These are phyloP conservation scores for Brachypodius melanocephalos DNA, from an alignment of 2,113 vertebrate species.

Conservation along the genomic window DNA sequence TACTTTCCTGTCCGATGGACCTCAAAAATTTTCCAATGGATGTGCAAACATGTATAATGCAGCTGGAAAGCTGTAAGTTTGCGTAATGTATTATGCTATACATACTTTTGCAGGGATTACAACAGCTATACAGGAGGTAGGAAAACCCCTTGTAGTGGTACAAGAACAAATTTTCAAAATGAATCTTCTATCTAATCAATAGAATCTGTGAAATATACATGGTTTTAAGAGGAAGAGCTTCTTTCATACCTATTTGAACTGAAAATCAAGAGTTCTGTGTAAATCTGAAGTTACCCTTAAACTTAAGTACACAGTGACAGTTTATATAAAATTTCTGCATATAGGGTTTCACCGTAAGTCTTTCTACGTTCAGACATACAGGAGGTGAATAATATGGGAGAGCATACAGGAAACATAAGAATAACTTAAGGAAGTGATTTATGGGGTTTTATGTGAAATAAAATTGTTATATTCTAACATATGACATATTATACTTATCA, in stretches of 20 bases:
- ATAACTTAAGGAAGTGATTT: background rate
- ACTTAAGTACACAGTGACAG: background rate
- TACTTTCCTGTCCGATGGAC: conserved; percentile 96
- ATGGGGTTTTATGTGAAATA: background rate
- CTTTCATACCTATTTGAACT: background rate
- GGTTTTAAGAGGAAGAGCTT: background rate
- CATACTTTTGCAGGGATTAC: background rate
- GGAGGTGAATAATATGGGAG: background rate
- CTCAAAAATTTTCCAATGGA: conserved; percentile 99
- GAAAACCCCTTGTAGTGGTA: background rate
- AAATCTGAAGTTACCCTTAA: background rate
- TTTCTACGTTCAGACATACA: background rate
- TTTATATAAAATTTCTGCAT: background rate
- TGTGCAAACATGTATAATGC: conserved; percentile 98
- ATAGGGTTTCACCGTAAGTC: background rate
- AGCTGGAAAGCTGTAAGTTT: conserved; percentile 96
- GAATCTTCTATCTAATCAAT: background rate
- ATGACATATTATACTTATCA: background rate
- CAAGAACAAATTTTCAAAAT: background rate
- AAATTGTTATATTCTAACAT: background rate
- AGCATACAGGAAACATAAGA: background rate
- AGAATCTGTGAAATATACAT: background rate
- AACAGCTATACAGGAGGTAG: background rate
- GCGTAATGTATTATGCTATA: background rate
- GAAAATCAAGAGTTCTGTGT: background rate